phyloP scores from a whole-genome alignment of 2,888 invertebrate species.

The Macrosoma leucophasiata region DNA sequence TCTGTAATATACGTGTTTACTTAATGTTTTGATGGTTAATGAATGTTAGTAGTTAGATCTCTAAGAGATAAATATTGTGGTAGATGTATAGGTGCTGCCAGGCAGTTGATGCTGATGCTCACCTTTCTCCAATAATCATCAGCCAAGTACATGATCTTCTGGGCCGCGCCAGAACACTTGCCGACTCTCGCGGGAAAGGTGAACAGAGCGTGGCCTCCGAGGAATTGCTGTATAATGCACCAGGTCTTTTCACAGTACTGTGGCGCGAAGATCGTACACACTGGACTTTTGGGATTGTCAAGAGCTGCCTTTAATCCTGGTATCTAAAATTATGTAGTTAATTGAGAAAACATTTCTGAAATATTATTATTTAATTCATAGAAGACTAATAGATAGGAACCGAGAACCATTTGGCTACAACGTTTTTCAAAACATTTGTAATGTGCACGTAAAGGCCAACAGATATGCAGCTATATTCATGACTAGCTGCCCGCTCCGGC shows the following conservation, averaged over 20 bases:
- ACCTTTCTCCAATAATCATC: constrained; percentile 90
- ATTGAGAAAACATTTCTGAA: neutral
- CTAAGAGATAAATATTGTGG: too few relatives aligned
- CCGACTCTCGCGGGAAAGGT: constrained; percentile 91
- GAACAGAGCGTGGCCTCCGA: constrained; percentile 89
- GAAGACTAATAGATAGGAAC: too few relatives aligned
- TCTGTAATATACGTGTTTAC: constrained; percentile 55
- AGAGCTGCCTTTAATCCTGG: constrained; percentile 89
- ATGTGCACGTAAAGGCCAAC: too few relatives aligned
- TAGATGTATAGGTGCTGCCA: constrained; percentile 4
- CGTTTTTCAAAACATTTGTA: too few relatives aligned
- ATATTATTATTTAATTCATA: neutral
- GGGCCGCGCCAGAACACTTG: constrained; percentile 98
- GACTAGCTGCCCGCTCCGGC: too few relatives aligned
- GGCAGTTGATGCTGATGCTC: constrained; percentile 28
- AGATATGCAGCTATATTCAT: too few relatives aligned
- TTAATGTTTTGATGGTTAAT: too few relatives aligned
- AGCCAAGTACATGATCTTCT: constrained; percentile 94
- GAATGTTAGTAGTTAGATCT: too few relatives aligned
- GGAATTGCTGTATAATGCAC: constrained; percentile 79
- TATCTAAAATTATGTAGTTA: constrained; percentile 73
- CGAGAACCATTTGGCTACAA: too few relatives aligned
- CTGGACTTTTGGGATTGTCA: constrained; percentile 77
- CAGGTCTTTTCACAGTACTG: constrained; percentile 87
- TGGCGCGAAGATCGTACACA: constrained; percentile 92